Conservation (phyloP, 2,888 invertebrate species). For the Cataglyphis albicans region DNA sequence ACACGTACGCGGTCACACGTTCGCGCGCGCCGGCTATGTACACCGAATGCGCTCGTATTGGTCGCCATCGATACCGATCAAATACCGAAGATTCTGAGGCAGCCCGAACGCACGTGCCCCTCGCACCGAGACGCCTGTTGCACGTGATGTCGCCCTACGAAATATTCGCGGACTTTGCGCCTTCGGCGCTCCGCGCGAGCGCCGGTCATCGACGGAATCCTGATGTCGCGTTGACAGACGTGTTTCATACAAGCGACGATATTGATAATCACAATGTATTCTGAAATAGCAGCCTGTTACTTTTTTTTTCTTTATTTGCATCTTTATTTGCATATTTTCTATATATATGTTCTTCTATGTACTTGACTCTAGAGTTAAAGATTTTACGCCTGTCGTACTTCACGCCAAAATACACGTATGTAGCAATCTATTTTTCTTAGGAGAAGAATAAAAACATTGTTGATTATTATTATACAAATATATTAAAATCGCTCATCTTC, state of each 20-base stretch:
- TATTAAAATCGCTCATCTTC: neutral
- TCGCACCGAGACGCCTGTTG: conserved; percentile 77
- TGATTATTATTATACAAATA: neutral
- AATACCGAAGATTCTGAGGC: conserved; percentile 85
- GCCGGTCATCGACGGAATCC: conserved; percentile 37
- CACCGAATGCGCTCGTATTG: conserved; percentile 74
- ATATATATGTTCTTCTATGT: neutral
- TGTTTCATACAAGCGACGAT: neutral
- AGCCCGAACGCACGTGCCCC: conserved; percentile 77
- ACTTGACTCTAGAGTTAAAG: neutral
- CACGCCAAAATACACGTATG: neutral
- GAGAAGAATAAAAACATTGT: neutral
- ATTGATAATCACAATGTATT: neutral
- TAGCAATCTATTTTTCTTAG: neutral
- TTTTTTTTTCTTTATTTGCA: no score
- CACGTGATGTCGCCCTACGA: conserved; percentile 73
- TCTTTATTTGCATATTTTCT: neutral
- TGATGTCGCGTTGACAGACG: neutral
- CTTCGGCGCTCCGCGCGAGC: conserved; percentile 55
- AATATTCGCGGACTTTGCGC: conserved; percentile 73
- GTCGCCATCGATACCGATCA: conserved; percentile 82
- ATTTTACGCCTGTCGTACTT: neutral
- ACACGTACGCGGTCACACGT: conserved; percentile 47
- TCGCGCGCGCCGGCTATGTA: conserved; percentile 70
- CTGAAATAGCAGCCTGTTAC: neutral